A percentile compares a stretch with the other conserved stretches of the same genome.
phyloP scores from a whole-genome alignment of 2,797 vertebrate species.

The Numenius phaeopus region DNA sequence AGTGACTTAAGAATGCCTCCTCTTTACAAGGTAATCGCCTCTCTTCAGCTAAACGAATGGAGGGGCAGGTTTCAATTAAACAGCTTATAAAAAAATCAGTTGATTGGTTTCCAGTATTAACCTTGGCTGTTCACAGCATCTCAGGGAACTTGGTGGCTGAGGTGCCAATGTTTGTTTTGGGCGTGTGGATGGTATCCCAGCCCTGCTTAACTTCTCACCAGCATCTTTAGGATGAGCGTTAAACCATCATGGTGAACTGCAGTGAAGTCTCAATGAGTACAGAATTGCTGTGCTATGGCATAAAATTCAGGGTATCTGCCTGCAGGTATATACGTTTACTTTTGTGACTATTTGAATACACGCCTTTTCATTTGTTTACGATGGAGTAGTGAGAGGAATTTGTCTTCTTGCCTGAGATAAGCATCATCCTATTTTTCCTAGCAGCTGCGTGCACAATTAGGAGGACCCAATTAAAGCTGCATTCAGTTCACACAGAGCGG shows the following conservation, averaged over 20 bases:
- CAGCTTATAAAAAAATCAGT: background rate
- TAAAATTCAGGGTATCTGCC: background rate
- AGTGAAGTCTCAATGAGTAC: background rate
- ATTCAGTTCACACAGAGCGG: background rate
- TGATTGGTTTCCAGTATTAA: background rate
- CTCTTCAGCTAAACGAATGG: background rate
- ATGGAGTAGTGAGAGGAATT: background rate
- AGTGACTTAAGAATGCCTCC: constrained; percentile 10
- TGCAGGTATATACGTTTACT: background rate
- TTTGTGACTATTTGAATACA: background rate
- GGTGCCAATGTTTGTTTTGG: background rate
- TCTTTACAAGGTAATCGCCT: constrained; percentile 22
- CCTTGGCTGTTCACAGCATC: background rate
- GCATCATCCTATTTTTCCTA: background rate
- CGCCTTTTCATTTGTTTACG: background rate
- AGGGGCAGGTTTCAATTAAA: background rate
- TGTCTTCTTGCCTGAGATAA: constrained; percentile 24
- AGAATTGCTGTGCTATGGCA: background rate
- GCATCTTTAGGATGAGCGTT: background rate
- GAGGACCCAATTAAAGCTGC: constrained; percentile 36
- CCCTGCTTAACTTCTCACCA: background rate
- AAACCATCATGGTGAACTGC: background rate
- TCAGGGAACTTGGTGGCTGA: background rate
- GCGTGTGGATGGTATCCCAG: background rate
- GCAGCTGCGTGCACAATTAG: constrained; percentile 47